These are phyloP conservation scores for Dendrophyllia cribrosa DNA, from an alignment of 64 coral and sea anemone genomes.

Conservation along the genomic window DNA sequence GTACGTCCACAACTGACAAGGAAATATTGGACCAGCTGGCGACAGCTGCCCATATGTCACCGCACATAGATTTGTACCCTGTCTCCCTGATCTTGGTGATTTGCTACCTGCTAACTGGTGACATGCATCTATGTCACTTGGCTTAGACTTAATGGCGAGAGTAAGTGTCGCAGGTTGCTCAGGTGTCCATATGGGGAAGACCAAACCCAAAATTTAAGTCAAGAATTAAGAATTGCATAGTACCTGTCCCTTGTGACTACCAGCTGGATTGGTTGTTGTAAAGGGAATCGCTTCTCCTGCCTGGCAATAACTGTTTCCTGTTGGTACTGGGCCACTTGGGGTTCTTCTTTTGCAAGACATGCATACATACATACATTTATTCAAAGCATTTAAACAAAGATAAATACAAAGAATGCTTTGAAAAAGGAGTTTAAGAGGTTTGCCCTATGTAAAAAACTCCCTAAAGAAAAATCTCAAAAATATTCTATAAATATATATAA, in stretches of 20 bases:
- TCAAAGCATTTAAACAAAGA: too few species aligned
- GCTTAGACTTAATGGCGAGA: not conserved
- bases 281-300: not conserved
- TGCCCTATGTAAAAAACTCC: too few species aligned
- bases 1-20: constrained; percentile 58
- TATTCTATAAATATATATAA: too few species aligned
- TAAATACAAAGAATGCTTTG: too few species aligned
- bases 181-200: not conserved
- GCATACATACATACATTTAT: too few species aligned
- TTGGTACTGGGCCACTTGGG: not conserved
- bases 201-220: constrained; percentile 20
- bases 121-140: not conserved
- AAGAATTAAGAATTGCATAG: not conserved
- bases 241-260: not conserved
- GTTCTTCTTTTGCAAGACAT: not conserved
- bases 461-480: too few species aligned
- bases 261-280: not conserved
- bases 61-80: not conserved
- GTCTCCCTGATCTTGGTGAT: constrained; percentile 3
- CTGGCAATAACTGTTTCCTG: not conserved
- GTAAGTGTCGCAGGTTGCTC: not conserved
- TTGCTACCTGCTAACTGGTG: not conserved
- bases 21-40: not conserved
- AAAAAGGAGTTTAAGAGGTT: too few species aligned
- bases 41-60: not conserved